Conservation (phyloP, 2,797 vertebrate genomes). For the Oophaga sylvatica region DNA sequence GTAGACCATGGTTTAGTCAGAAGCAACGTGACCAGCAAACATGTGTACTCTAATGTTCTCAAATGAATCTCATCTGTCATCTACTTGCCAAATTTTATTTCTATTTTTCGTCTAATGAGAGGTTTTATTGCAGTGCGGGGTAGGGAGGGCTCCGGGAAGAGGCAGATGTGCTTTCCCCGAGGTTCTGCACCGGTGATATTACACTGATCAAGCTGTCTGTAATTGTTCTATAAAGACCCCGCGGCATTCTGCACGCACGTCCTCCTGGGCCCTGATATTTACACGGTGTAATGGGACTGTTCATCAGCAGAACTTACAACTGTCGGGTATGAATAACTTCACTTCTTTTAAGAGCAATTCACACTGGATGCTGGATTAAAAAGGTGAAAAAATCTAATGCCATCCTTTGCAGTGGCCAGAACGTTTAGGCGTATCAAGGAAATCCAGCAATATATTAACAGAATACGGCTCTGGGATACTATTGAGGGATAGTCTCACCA, state of each 20-base stretch:
- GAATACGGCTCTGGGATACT: too few relatives aligned
- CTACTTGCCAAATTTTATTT: neutral
- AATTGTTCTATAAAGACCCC: constrained; percentile 1
- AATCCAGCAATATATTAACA: too few relatives aligned
- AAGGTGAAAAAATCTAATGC: neutral
- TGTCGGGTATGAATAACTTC: neutral
- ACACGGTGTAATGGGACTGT: neutral
- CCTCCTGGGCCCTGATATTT: neutral
- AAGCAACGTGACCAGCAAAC: too few relatives aligned
- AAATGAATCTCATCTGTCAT: neutral
- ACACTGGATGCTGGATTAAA: neutral
- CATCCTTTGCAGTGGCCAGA: neutral
- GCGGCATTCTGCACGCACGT: neutral
- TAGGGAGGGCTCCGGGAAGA: neutral
- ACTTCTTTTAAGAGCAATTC: neutral
- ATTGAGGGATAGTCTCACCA: too few relatives aligned
- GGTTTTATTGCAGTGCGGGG: neutral
- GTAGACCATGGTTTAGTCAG: neutral
- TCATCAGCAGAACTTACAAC: neutral
- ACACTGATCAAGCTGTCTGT: constrained; percentile 1
- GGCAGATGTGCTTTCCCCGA: neutral
- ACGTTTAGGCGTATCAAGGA: too few relatives aligned
- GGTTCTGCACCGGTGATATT: neutral
- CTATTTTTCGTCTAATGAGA: neutral
- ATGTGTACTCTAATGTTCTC: neutral